Evolutionary conservation across 2,113 vertebrate species (phyloP).

Genomic region (Spizaetus ornatus): DNA sequence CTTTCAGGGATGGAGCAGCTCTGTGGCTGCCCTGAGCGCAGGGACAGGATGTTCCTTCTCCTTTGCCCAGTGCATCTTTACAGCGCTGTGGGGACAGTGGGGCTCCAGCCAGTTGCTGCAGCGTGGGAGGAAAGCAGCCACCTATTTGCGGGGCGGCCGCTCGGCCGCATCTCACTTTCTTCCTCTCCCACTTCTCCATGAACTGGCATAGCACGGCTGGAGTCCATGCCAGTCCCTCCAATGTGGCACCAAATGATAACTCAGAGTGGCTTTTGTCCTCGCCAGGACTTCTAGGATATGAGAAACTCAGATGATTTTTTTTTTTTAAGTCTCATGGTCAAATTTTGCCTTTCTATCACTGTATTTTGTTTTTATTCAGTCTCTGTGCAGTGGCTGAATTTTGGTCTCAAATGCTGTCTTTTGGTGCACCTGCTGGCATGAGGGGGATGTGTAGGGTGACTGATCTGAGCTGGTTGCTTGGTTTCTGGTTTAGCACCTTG

Average conservation of each 20-base stretch:
- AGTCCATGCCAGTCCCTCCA: neutral
- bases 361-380: neutral
- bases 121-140: neutral
- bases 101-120: neutral
- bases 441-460: neutral
- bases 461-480: neutral
- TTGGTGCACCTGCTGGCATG: neutral
- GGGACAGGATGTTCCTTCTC: neutral
- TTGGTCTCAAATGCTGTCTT: neutral
- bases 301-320: neutral
- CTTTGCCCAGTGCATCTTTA: accelerated
- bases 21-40: neutral
- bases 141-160: accelerated
- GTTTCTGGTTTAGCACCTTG: neutral
- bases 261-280: neutral
- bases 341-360: neutral
- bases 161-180: accelerated
- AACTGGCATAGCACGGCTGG: neutral
- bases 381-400: neutral
- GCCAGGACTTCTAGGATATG: neutral
- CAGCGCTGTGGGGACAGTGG: neutral
- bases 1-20: neutral
- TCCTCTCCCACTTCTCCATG: neutral
- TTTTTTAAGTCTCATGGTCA: neutral
- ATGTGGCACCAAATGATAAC: neutral